Evolutionary conservation across 2,797 vertebrate genomes (phyloP).

Genomic region (Apogon talboti): DNA sequence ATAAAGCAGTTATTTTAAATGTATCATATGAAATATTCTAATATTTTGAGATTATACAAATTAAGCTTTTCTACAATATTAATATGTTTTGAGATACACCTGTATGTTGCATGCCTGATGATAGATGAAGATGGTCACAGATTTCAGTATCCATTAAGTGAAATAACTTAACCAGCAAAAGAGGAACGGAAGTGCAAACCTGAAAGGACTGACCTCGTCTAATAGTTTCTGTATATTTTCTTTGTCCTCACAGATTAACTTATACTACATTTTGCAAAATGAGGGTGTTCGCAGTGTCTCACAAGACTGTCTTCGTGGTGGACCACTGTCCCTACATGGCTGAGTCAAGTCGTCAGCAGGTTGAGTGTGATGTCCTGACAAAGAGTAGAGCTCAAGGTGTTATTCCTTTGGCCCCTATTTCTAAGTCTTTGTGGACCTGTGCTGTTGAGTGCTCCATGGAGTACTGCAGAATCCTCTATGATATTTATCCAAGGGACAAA

Average conservation of each 20-base stretch:
- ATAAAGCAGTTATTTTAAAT: too few relatives aligned
- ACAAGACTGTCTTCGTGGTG: slow-evolving; percentile 98
- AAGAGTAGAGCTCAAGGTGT: slow-evolving; percentile 95
- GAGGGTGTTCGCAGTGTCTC: slow-evolving; percentile 95
- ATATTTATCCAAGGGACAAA: slow-evolving; percentile 94
- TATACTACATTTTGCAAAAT: slow-evolving; percentile 70
- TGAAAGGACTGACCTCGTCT: not conserved
- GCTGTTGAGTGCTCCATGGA: slow-evolving; percentile 99
- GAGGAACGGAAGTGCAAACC: too few relatives aligned
- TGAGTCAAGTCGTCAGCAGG: slow-evolving; percentile 95
- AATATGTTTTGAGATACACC: too few relatives aligned
- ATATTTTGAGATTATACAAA: too few relatives aligned
- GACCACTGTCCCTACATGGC: slow-evolving; percentile 99
- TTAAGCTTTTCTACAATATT: too few relatives aligned
- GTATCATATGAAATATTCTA: too few relatives aligned
- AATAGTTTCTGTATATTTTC: not conserved
- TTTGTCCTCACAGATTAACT: slow-evolving; percentile 18
- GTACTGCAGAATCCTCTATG: slow-evolving; percentile 97
- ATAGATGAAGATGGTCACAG: too few relatives aligned
- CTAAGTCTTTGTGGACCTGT: slow-evolving; percentile 98
- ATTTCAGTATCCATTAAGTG: not conserved
- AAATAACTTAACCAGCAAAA: too few relatives aligned
- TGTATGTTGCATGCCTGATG: too few relatives aligned
- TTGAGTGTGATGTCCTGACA: slow-evolving; percentile 97
- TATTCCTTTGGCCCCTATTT: slow-evolving; percentile 95